Evolutionary conservation across 2,888 invertebrate genomes (phyloP), one percentile per base, ranked within the genome.

Genomic region (Buathra laborator): DNA sequence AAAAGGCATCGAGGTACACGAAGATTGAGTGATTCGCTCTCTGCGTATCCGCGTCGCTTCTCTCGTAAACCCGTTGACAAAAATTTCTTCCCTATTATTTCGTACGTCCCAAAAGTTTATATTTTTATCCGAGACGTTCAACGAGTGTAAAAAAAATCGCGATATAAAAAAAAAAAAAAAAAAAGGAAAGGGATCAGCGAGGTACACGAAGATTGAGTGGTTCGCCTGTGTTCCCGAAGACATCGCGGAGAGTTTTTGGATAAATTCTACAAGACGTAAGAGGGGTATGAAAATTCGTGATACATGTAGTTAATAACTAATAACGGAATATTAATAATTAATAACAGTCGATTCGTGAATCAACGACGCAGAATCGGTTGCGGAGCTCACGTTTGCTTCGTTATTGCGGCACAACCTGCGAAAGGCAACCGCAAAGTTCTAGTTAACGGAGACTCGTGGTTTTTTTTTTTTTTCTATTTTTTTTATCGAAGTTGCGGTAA

Each of bases 351-450:
- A 62, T 62, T 74, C 19, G 7, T 43, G 16, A 14, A 19, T 81
- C 53, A 7, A 29, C 48, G 46, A 68, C 44, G 24, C 43, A 37
- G 19, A n/a, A 14, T 44, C 51, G 6, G 32, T 78, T 74, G 56
- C 51, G 59, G 68, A 37, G 29, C 51, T 43, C 24, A 71, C 51
- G 67, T 56, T 77, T 64, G 32, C 76, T 76, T 44, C 43, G 75
- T 48, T 53, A 43, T 59, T 81, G 77, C 67, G 75, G 79, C 64
- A 59, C 56, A 72, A 77, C 51, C 64, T 68, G 53, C 78, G 64
- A 81, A 48, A 77, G 19, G 48, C 67, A 51, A 84, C 84, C 84
- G 81, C 84, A 84, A 74, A 75, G 67, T 81, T 81, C 84, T 70
- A 84, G 78, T 84, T 84, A 78, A 68, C 71, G 48, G 37, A 43